Evolutionary conservation across 1,140 invertebrate species (phyloP), one percentile per base, ranked within the genome.

Genomic region (Asobara japonica): DNA sequence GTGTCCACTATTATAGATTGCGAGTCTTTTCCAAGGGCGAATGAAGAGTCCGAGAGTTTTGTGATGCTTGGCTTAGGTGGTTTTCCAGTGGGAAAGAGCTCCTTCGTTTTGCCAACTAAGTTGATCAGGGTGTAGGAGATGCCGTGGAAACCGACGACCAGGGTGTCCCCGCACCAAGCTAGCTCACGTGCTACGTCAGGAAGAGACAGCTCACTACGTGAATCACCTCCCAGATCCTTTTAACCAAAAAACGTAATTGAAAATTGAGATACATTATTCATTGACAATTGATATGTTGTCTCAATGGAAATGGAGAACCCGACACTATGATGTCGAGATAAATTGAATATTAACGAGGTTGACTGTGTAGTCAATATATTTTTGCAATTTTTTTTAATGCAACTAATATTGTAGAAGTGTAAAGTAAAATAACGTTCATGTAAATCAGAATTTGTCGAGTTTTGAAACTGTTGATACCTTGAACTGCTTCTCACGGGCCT

Each of bases 31-130:
- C 93, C 92, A 13, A 97, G 85, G 18, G 94, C 91, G 82, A 97
- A 93, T 10, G 91, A 91, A 65, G 89, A 90, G 74, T 94, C 91
- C 7, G 91, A 91, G 73, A 96, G 87, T 84, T 92, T 92, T 1
- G 92, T 91, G 72, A 97, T 91, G 69, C 92, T 91, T 6, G 97
- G 96, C 81, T 99, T 96, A 25, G 92, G 89, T 51, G 93, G 93
- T 83, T 93, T 94, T 48, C 94, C 95, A 2, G 94, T 94, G 1
- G 94, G 93, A 86, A 97, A 97, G 18, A 98, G 87, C 80, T 96
- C 94, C 81, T 92, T 93, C 16, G 90, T 86, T 78, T 91, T 89
- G 5, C 93, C 93, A 82, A 82, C 83, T 78, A 86, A 74, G 74
- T 82, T 72, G 10, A 85, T 76, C 31, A 87, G 79, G 4, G 82